A percentile compares a stretch with the other conserved stretches of the same genome.
Evolutionary conservation across 2,888 invertebrate genomes (phyloP).

Genomic region (Lithophane ornitopus): DNA sequence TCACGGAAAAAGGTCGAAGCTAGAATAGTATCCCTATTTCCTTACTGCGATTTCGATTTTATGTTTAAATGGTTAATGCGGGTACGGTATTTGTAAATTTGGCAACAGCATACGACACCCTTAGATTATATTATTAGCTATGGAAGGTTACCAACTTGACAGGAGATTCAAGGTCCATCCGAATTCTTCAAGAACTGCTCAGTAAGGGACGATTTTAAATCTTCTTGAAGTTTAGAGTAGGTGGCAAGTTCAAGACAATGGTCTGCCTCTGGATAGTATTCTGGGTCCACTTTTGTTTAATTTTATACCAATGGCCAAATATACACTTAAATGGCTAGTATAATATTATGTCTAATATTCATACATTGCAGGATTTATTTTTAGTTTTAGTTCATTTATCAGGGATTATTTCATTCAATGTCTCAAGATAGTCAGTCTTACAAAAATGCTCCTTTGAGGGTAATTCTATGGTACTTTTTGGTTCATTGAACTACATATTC

Average conservation of each 20-base stretch:
- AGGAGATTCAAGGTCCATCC: no score
- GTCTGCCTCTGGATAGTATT: slow-evolving; percentile 4
- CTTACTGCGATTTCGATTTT: not conserved
- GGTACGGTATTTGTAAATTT: slow-evolving; percentile 3
- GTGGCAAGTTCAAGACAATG: not conserved
- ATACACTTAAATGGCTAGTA: not conserved
- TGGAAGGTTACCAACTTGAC: not conserved
- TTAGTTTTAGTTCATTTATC: slow-evolving; percentile 1
- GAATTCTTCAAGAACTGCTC: not conserved
- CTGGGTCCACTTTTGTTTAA: not conserved
- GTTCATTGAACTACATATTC: not conserved
- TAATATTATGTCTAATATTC: not conserved
- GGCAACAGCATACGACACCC: slow-evolving; percentile 3
- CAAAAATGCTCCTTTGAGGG: not conserved
- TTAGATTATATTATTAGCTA: not conserved
- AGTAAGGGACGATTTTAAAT: not conserved
- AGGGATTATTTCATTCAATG: not conserved
- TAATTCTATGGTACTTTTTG: not conserved
- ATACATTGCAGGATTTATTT: not conserved
- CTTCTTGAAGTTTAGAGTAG: not conserved
- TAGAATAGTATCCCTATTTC: slow-evolving; percentile 17
- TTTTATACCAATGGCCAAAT: not conserved
- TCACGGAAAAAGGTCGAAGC: slow-evolving; percentile 27
- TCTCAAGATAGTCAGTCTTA: not conserved
- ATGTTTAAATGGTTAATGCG: not conserved